Evolutionary conservation across 2,113 vertebrate species (phyloP).

Genomic region (Chaetodon auriga): DNA sequence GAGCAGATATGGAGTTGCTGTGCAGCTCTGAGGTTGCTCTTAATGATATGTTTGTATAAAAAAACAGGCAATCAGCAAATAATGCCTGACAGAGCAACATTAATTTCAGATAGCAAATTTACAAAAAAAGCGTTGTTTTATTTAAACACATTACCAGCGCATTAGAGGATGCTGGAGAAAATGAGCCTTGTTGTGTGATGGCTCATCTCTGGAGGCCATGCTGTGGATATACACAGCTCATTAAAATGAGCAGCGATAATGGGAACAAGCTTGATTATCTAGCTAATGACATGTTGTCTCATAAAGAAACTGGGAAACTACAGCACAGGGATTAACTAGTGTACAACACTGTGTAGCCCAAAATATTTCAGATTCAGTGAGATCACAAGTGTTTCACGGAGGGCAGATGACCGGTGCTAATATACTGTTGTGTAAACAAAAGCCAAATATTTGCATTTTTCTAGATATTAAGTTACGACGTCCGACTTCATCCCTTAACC

Average conservation of each 20-base stretch:
- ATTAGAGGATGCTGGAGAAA: slow-evolving; percentile 37
- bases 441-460: not conserved
- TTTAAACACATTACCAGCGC: slow-evolving; percentile 46
- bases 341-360: slow-evolving; percentile 1
- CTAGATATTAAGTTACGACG: no score
- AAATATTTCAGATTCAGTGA: slow-evolving; percentile 40
- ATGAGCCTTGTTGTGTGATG: slow-evolving; percentile 47
- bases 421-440: slow-evolving; percentile 21
- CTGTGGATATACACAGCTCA: slow-evolving; percentile 68
- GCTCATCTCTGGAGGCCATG: slow-evolving; percentile 65
- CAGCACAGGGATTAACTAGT: slow-evolving; percentile 50
- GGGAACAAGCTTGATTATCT: slow-evolving; percentile 75
- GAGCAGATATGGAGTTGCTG: slow-evolving; percentile 35
- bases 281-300: slow-evolving; percentile 70
- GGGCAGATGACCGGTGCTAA: slow-evolving; percentile 25
- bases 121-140: slow-evolving; percentile 35
- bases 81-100: not conserved
- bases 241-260: slow-evolving; percentile 77
- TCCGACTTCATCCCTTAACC: no score
- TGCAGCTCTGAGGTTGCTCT: slow-evolving; percentile 9
- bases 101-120: slow-evolving; percentile 48
- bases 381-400: slow-evolving; percentile 20
- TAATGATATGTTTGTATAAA: slow-evolving; percentile 18
- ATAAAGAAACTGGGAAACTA: slow-evolving; percentile 59
- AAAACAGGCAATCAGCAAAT: slow-evolving; percentile 9